These are phyloP conservation scores for Contarinia nasturtii DNA, from an alignment of 1,140 invertebrate genomes.

Conservation along the genomic window DNA sequence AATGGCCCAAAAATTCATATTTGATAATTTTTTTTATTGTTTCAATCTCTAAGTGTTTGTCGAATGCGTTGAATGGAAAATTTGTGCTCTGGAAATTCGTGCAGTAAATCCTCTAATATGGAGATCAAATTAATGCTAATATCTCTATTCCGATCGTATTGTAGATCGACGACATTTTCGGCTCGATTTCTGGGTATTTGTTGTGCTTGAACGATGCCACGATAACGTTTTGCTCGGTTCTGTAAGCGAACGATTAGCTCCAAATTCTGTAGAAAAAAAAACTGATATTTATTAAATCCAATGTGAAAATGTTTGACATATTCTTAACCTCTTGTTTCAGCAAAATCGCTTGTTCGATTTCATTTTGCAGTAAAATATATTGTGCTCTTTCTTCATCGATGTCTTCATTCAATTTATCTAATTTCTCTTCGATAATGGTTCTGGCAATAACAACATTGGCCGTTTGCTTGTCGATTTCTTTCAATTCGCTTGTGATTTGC, in stretches of 20 bases:
- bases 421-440: not conserved
- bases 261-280: slow-evolving; percentile 30
- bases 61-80: slow-evolving; percentile 28
- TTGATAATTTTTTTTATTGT: not conserved
- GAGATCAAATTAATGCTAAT: slow-evolving; percentile 28
- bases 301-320: no score
- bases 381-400: slow-evolving; percentile 27
- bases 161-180: slow-evolving; percentile 24
- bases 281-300: no score
- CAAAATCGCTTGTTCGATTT: slow-evolving; percentile 21
- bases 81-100: slow-evolving; percentile 34
- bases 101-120: slow-evolving; percentile 29
- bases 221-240: slow-evolving; percentile 30
- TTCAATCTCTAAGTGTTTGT: slow-evolving; percentile 25
- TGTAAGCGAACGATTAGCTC: slow-evolving; percentile 39
- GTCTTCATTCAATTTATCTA: slow-evolving; percentile 18
- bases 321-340: slow-evolving; percentile 9
- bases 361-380: slow-evolving; percentile 22
- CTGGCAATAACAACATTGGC: not conserved
- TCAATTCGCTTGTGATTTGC: slow-evolving; percentile 27
- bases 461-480: slow-evolving; percentile 9
- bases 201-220: slow-evolving; percentile 26
- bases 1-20: no score
- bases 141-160: slow-evolving; percentile 27
- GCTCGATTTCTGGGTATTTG: slow-evolving; percentile 28